Percentiles rank a stretch among this genome's conserved stretches.
These are phyloP conservation scores for Cuniculus paca DNA, from an alignment of 2,797 vertebrate species.

Conservation along the genomic window DNA sequence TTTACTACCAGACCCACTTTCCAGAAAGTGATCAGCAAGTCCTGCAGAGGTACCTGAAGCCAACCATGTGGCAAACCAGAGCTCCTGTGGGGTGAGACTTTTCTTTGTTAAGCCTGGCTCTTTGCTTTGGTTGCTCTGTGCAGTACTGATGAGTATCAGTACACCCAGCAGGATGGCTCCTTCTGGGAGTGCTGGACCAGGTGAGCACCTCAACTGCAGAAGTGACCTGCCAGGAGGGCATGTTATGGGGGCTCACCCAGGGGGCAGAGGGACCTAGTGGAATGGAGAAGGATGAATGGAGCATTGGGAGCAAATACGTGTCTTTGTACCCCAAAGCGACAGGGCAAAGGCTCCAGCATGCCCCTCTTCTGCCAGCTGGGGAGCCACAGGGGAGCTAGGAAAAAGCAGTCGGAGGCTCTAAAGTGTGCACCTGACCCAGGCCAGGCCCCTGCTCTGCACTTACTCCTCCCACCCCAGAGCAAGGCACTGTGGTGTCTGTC, in stretches of 20 bases:
- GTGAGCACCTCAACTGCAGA: constrained; percentile 77
- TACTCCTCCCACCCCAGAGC: not conserved
- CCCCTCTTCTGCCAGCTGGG: not conserved
- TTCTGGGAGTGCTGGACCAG: constrained; percentile 79
- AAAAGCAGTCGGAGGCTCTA: not conserved
- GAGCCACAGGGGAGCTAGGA: not conserved
- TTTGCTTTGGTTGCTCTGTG: constrained; percentile 80
- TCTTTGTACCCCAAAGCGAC: not conserved
- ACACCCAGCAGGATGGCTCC: constrained; percentile 82
- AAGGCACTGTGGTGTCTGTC: not conserved
- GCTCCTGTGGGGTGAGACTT: constrained; percentile 71
- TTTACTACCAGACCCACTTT: constrained; percentile 74
- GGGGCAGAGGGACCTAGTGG: not conserved
- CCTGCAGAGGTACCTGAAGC: constrained; percentile 82
- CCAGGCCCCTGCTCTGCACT: not conserved
- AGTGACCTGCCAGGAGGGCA: constrained; percentile 56
- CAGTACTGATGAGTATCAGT: constrained; percentile 81
- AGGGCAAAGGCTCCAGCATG: accelerated
- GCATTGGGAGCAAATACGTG: not conserved
- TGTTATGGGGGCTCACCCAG: not conserved
- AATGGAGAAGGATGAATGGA: constrained; percentile 30
- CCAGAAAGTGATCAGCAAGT: constrained; percentile 76
- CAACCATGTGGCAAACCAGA: constrained; percentile 77
- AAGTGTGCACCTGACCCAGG: not conserved
- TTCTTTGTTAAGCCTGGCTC: constrained; percentile 84